Evolutionary conservation across 1,140 invertebrate species (phyloP).

Genomic region (Sycobia sp.): DNA sequence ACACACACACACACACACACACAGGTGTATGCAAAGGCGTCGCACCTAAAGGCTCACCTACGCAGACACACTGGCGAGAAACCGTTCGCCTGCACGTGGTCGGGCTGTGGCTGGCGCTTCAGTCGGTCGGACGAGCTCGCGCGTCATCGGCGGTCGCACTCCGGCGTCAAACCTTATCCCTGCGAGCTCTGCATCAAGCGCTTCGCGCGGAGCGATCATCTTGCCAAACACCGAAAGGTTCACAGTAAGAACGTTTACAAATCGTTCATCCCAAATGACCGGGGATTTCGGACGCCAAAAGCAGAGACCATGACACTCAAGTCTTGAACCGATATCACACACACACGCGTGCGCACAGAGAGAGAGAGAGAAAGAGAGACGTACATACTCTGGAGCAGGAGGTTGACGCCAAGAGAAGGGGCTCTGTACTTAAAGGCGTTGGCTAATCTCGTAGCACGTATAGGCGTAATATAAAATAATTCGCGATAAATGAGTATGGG

Average conservation of each 20-base stretch:
- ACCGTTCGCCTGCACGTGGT: constrained; percentile 89
- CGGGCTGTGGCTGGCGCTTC: constrained; percentile 91
- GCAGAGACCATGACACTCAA: no score
- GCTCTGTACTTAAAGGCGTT: no score
- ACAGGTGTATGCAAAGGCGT: constrained; percentile 89
- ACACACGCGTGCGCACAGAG: no score
- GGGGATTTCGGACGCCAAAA: constrained; percentile 28
- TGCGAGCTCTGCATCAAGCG: constrained; percentile 83
- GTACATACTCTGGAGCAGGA: no score
- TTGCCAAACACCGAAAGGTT: constrained; percentile 88
- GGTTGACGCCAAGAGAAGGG: no score
- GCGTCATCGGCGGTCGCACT: constrained; percentile 80
- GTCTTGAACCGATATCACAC: no score
- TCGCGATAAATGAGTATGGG: no score
- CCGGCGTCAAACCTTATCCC: constrained; percentile 84
- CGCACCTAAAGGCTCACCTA: constrained; percentile 92
- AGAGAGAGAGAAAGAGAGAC: no score
- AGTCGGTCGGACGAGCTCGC: constrained; percentile 92
- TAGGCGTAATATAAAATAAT: no score
- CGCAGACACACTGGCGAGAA: constrained; percentile 94
- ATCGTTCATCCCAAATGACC: constrained; percentile 47
- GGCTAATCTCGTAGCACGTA: no score
- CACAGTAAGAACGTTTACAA: constrained; percentile 68
- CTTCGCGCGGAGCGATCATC: constrained; percentile 88
- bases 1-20: background rate